These are phyloP conservation scores for Ianthella basta DNA, from an alignment of 37 sponge, comb jelly and placozoan species.

Conservation along the genomic window DNA sequence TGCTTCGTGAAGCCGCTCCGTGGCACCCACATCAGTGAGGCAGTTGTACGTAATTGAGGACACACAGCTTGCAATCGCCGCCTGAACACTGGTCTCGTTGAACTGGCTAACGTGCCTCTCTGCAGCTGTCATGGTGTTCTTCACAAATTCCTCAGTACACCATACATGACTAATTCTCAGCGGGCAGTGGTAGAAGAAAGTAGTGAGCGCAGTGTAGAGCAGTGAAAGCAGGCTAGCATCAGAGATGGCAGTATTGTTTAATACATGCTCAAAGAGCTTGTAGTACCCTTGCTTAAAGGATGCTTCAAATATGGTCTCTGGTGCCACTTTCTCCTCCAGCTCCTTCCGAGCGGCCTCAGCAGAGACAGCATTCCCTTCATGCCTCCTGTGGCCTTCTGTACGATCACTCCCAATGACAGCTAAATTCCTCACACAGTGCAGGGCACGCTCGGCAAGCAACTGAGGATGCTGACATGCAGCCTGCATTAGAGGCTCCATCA, in stretches of 20 bases:
- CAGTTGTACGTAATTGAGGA: slow-evolving; percentile 26
- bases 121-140: not conserved
- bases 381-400: not conserved
- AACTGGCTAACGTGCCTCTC: not conserved
- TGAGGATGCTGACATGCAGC: slow-evolving; percentile 9
- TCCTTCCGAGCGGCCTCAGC: not conserved
- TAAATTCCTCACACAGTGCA: slow-evolving; percentile 7
- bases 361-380: not conserved
- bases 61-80: not conserved
- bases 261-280: not conserved
- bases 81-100: not conserved
- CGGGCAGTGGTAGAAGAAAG: slow-evolving; percentile 20
- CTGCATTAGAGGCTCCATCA: slow-evolving; percentile 12
- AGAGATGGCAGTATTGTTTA: not conserved
- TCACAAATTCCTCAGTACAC: not conserved
- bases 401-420: slow-evolving; percentile 7
- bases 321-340: not conserved
- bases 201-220: not conserved
- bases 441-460: slow-evolving; percentile 26
- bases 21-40: not conserved
- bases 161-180: slow-evolving; percentile 4
- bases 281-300: slow-evolving; percentile 19
- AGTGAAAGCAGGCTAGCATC: not conserved
- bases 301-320: not conserved
- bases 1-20: slow-evolving; percentile 11